Base-by-base conservation (phyloP, 1,140 invertebrate species). In the Geopemphigus sp. region DNA sequence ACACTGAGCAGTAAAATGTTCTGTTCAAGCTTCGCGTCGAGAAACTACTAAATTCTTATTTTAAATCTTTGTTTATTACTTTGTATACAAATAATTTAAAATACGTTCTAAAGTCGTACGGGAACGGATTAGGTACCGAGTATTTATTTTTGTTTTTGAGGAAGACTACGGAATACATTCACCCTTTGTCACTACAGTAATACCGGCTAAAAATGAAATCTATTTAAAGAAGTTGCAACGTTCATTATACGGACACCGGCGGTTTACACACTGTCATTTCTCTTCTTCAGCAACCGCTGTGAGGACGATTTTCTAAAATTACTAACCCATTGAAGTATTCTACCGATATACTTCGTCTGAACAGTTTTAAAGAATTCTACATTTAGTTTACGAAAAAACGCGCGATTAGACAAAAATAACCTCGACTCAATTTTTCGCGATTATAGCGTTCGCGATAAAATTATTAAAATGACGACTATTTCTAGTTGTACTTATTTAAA, bases 81-180 rank as follows among this genome's bases (percentile, higher is more conserved):
- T 63, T 45, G 19, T 63, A 78, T 78, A 63, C 45, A 78, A 63
- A 63, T 63, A 61, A 50, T 78, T 63, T 17, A 63, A 12, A 50
- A 78, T 76, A 63, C 22, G 32, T 78, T 19, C 39, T 50, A 29
- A 72, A 72, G 15, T 53, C 24, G 57, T 47, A 78, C n/a, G 22
- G 45, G 61, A 72, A 72, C 24, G 74, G 57, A 78, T 78, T 78
- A 76, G n/a, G 72, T 50, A 59, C 39, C 56, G 29, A 78, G 45
- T 78, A 61, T 59, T 78, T 78, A 78, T 78, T 78, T 78, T 78
- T 78, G 39, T 78, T 78, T 78, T 78, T 78, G 57, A 78, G 24
- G 39, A 78, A 61, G 57, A 78, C 74, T 72, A 50, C 29, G 32
- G 1, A 78, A 61, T 26, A 47, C 32, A 59, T 73, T 15, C 73